Conservation (phyloP, 1,140 invertebrate genomes). For the Vollenhovia emeryi region DNA sequence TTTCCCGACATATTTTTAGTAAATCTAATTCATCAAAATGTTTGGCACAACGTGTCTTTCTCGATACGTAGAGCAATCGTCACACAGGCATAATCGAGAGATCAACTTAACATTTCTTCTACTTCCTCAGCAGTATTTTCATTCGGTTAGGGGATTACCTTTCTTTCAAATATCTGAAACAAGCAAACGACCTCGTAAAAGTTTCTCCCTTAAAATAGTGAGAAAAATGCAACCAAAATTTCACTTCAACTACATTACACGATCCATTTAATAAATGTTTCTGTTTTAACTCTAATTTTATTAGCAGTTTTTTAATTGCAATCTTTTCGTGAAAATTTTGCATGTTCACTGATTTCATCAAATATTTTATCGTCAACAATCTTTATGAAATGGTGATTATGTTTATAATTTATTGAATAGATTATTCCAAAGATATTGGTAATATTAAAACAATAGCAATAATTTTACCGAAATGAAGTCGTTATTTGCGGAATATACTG, state of each 20-base stretch:
- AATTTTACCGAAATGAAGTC: background rate
- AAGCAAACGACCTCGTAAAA: conserved; percentile 14
- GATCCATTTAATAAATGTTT: background rate
- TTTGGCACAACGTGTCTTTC: conserved; percentile 7
- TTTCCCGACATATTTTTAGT: background rate
- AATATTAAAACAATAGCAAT: background rate
- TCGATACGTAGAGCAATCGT: background rate
- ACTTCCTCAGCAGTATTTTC: conserved; percentile 11
- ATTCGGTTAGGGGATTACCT: background rate
- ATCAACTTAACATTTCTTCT: background rate
- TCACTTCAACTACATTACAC: background rate
- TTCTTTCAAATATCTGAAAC: conserved; percentile 60
- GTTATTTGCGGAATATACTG: background rate
- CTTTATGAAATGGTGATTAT: background rate
- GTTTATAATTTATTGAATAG: background rate
- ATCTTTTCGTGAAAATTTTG: background rate
- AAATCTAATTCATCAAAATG: background rate
- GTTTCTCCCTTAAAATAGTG: background rate
- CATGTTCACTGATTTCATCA: background rate
- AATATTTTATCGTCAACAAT: background rate
- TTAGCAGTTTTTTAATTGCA: background rate
- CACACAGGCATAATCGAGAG: background rate
- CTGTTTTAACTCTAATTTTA: background rate
- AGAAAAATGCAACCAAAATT: background rate
- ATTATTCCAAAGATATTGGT: background rate